phyloP scores from a whole-genome alignment of 64 coral and sea anemone genomes.

The Orbicella faveolata region DNA sequence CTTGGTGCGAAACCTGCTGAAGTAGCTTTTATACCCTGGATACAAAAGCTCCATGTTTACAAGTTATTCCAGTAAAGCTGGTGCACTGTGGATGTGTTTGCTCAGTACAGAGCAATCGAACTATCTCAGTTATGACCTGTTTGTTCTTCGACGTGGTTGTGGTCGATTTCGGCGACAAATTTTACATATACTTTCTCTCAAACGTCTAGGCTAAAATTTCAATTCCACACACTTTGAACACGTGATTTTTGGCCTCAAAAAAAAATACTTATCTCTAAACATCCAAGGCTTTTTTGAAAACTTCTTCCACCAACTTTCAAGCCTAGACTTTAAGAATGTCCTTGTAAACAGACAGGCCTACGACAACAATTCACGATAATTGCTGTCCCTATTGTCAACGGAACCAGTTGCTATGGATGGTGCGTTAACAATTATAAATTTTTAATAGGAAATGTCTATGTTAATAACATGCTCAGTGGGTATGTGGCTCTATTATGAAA shows the following conservation, averaged over 20 bases:
- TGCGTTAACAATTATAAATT: slow-evolving; percentile 17
- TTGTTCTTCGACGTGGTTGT: not conserved
- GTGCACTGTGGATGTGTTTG: not conserved
- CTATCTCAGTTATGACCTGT: not conserved
- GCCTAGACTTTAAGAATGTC: not conserved
- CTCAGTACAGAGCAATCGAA: not conserved
- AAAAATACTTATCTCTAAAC: not conserved
- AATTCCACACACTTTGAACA: not conserved
- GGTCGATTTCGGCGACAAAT: not conserved
- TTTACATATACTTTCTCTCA: not conserved
- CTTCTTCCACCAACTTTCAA: not conserved
- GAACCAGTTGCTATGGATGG: slow-evolving; percentile 22
- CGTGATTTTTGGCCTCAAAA: not conserved
- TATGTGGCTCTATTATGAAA: not conserved
- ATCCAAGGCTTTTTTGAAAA: not conserved
- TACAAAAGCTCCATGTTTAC: slow-evolving; percentile 23
- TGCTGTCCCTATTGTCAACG: not conserved
- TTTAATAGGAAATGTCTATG: slow-evolving; percentile 24
- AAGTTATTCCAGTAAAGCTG: not conserved
- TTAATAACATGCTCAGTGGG: slow-evolving; percentile 14
- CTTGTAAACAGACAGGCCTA: not conserved
- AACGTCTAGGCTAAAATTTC: not conserved
- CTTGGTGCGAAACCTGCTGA: not conserved
- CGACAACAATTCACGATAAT: not conserved
- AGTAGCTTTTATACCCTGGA: slow-evolving; percentile 30